These are phyloP conservation scores for Pangasius larnaudii DNA, from an alignment of 2,797 vertebrate species.

Conservation along the genomic window DNA sequence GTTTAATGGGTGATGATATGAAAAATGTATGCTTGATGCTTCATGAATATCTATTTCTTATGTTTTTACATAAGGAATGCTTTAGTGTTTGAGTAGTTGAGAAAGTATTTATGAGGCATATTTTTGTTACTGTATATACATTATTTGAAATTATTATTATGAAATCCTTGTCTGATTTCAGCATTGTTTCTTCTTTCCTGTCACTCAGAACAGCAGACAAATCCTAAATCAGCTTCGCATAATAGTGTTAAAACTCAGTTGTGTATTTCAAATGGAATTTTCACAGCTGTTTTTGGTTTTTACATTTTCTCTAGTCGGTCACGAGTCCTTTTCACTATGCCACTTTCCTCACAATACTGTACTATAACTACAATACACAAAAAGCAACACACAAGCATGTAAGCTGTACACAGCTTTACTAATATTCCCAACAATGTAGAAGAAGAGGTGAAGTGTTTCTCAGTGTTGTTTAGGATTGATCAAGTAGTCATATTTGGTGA, in stretches of 20 bases:
- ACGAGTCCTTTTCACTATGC: background rate
- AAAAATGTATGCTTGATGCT: conserved; percentile 35
- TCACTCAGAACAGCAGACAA: too few relatives aligned
- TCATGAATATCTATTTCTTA: conserved; percentile 4
- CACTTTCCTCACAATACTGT: background rate
- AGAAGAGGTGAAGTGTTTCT: background rate
- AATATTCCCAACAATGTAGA: background rate
- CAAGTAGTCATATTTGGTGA: background rate
- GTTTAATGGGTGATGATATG: conserved; percentile 68
- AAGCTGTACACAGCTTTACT: background rate
- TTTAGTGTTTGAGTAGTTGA: background rate
- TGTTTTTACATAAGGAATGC: background rate
- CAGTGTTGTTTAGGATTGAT: background rate
- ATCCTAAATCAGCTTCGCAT: too few relatives aligned
- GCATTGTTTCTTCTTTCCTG: too few relatives aligned
- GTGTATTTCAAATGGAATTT: too few relatives aligned
- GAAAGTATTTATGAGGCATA: too few relatives aligned
- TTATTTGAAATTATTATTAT: too few relatives aligned
- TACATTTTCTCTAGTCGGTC: background rate
- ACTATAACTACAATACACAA: background rate
- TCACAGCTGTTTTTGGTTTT: background rate
- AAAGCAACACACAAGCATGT: background rate
- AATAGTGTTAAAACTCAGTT: too few relatives aligned
- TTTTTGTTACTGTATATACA: background rate
- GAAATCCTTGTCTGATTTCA: background rate